Evolutionary conservation across 2,888 invertebrate species (phyloP).

Genomic region (Drosophila suboccidentalis): DNA sequence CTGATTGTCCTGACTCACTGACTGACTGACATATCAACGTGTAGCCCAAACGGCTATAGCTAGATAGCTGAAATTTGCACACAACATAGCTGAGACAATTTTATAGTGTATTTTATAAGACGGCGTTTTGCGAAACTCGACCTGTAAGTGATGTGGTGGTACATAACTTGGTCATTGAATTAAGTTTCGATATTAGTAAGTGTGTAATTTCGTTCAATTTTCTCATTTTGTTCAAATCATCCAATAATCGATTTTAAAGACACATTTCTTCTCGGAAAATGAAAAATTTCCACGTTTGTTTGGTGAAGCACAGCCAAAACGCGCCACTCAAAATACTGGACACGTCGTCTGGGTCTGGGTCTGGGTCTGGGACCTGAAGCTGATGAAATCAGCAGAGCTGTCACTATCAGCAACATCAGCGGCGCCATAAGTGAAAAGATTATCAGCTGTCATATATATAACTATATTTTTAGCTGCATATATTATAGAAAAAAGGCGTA

Average conservation of each 20-base stretch:
- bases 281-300: constrained; percentile 12
- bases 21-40: too few species aligned
- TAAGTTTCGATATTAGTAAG: background rate
- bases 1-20: too few species aligned
- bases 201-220: background rate
- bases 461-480: constrained; percentile 1
- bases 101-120: too few species aligned
- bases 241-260: constrained; percentile 5
- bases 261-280: constrained; percentile 22
- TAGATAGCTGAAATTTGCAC: too few species aligned
- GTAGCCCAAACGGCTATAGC: too few species aligned
- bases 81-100: too few species aligned
- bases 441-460: constrained; percentile 32
- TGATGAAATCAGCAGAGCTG: constrained; percentile 44
- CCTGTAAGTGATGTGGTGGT: too few species aligned
- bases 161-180: background rate
- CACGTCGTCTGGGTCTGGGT: constrained; percentile 35
- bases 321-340: constrained; percentile 14
- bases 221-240: constrained; percentile 7
- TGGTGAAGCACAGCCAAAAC: constrained; percentile 10
- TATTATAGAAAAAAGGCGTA: constrained; percentile 29
- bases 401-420: constrained; percentile 48
- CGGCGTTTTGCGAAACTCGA: too few species aligned
- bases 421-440: constrained; percentile 52
- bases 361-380: constrained; percentile 11